phyloP scores from a whole-genome alignment of 2,797 vertebrate genomes.

The Liparis tanakae region DNA sequence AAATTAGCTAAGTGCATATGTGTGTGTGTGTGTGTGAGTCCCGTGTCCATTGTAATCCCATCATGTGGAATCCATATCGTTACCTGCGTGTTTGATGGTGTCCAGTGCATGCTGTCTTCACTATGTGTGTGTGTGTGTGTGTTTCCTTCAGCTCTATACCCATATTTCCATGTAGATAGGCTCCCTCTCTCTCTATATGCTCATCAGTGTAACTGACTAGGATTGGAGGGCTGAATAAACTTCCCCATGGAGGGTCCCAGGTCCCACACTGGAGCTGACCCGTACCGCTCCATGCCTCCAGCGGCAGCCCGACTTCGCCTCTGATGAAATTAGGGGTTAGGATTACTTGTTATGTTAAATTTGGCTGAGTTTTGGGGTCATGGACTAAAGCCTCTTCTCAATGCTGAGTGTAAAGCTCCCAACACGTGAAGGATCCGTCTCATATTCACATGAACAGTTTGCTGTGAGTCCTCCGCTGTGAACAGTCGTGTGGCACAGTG shows the following conservation, averaged over 20 bases:
- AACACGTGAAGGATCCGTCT: not conserved
- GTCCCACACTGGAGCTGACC: slow-evolving; percentile 20
- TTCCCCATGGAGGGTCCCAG: slow-evolving; percentile 36
- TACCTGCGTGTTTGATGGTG: slow-evolving; percentile 58
- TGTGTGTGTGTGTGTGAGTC: slow-evolving; percentile 28
- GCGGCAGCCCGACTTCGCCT: not conserved
- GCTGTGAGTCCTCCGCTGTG: slow-evolving; percentile 10
- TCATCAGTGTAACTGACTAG: slow-evolving; percentile 18
- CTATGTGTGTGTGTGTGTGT: not conserved
- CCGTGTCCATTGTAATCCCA: slow-evolving; percentile 42
- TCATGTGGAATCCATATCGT: slow-evolving; percentile 59
- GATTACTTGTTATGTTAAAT: not conserved
- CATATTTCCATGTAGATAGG: slow-evolving; percentile 16
- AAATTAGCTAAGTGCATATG: slow-evolving; percentile 46
- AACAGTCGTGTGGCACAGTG: slow-evolving; percentile 54
- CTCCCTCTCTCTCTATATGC: slow-evolving; percentile 6
- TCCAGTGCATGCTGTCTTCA: slow-evolving; percentile 25
- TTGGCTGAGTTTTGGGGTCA: not conserved
- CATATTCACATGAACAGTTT: slow-evolving; percentile 3
- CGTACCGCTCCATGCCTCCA: not conserved
- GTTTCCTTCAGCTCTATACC: slow-evolving; percentile 10
- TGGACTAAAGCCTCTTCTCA: not conserved
- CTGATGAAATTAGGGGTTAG: not conserved
- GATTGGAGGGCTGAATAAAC: too few species aligned
- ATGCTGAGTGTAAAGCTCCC: slow-evolving; percentile 1